phyloP scores from a whole-genome alignment of 2,888 invertebrate species.

The Rhagium mordax region DNA sequence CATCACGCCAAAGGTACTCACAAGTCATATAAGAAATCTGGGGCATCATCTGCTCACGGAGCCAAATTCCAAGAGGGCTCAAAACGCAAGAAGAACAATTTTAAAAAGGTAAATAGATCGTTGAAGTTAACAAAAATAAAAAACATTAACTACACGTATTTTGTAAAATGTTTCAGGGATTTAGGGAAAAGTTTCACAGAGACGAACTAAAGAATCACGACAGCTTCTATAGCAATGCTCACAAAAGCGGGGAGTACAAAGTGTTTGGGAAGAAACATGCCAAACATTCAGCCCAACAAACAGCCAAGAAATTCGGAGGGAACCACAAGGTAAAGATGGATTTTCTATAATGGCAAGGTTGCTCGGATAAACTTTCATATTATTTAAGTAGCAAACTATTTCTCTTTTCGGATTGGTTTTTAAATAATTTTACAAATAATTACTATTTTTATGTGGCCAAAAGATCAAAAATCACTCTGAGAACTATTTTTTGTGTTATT shows the following conservation, averaged over 20 bases:
- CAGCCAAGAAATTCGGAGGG: slow-evolving; percentile 51
- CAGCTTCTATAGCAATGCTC: slow-evolving; percentile 68
- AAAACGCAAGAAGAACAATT: slow-evolving; percentile 62
- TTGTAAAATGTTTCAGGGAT: slow-evolving; percentile 63
- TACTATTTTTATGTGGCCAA: too few species aligned
- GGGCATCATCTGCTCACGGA: slow-evolving; percentile 61
- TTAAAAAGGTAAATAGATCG: slow-evolving; percentile 67
- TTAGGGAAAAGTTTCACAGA: slow-evolving; percentile 69
- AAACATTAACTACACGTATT: too few species aligned
- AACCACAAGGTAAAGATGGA: slow-evolving; percentile 53
- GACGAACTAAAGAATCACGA: slow-evolving; percentile 69
- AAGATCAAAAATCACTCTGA: too few species aligned
- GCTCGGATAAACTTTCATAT: too few species aligned
- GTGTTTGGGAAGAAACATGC: slow-evolving; percentile 65
- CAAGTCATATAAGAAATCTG: slow-evolving; percentile 58
- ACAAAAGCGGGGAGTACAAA: slow-evolving; percentile 67
- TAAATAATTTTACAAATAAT: too few species aligned
- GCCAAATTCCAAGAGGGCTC: slow-evolving; percentile 61
- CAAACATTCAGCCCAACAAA: slow-evolving; percentile 58
- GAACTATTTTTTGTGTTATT: too few species aligned
- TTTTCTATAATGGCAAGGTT: too few species aligned
- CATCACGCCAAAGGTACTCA: slow-evolving; percentile 59
- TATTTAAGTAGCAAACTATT: too few species aligned
- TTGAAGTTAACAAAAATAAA: too few species aligned
- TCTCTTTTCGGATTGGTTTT: too few species aligned